Conservation (phyloP, 1,140 invertebrate species). For the Hormaphis cornu region DNA sequence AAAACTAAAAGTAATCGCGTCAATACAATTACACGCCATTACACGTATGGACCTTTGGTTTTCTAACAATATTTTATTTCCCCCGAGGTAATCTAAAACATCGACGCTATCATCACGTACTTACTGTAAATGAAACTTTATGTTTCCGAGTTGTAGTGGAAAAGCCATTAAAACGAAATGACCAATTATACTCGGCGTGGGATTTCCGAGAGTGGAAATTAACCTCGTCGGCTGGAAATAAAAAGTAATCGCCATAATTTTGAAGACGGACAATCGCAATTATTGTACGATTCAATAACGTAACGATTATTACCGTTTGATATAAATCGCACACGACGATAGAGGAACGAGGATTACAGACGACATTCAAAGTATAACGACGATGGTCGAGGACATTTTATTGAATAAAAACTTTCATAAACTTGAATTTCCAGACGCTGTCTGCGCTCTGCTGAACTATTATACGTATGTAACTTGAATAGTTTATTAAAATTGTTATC, state of each 20-base stretch:
- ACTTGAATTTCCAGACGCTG: no score
- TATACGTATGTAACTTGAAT: no score
- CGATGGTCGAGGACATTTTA: no score
- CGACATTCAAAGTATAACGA: no score
- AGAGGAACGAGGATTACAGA: no score
- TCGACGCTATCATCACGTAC: background rate
- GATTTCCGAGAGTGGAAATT: background rate
- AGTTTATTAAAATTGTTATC: no score
- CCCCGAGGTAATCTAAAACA: background rate
- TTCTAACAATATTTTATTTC: background rate
- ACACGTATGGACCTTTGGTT: no score
- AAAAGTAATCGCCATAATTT: background rate
- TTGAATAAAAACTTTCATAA: no score
- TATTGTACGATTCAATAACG: background rate
- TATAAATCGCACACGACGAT: no score
- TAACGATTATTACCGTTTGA: background rate
- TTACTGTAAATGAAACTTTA: background rate
- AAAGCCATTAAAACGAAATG: background rate
- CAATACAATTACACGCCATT: no score
- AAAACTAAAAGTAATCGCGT: no score
- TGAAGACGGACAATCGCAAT: background rate
- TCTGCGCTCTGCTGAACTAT: no score
- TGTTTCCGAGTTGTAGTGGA: background rate
- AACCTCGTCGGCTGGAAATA: background rate
- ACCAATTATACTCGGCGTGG: background rate